Base-by-base conservation (phyloP, 2,797 vertebrate species). In the Tolypeutes matacus region DNA sequence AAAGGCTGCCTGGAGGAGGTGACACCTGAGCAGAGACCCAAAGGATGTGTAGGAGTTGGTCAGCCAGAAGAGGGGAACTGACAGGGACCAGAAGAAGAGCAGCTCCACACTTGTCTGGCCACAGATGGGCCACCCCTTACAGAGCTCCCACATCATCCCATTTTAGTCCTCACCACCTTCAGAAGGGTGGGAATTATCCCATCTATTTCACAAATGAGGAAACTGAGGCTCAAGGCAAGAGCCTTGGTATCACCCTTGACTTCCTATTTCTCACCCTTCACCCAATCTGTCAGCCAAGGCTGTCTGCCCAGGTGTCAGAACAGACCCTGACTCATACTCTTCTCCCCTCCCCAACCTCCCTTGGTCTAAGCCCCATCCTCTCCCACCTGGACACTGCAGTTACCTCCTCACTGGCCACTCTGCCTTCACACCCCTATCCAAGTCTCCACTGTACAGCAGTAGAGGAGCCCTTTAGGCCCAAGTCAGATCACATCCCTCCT, bases 191-290 rank as follows among this genome's bases (percentile, higher is more conserved):
- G 27, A 69, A 60, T 65, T 31, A 64, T 2, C 18, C 62, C 34
- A n/a, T 58, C 29, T 17, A 56, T 49, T 94, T 86, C 72, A 92
- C 53, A 58, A 72, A 78, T n/a, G 51, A 70, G n/a, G 56, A 93
- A 60, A 42, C 12, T 8, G 34, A 85, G 46, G 18, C 84, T 78
- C 25, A 60, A 25, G 29, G 20, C 64, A 46, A 36, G 94, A 62
- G 21, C 42, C 53, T 85, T 53, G 51, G 36, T 58, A 15, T 64
- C 6, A 7, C 3, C 58, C 46, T 73, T 82, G 78, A 69, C 60
- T 64, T 85, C 46, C 31, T 42, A 87, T 10, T 34, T 7, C 65
- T n/a, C n/a, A 67, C 21, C 21, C 5, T 14, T 75, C 53, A 67
- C 39, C 27, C 11, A n/a, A 2, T 34, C 23, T 82, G 64, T 56